Evolutionary conservation across 2,113 vertebrate genomes (phyloP).

Genomic region (Ardeotis arabs): DNA sequence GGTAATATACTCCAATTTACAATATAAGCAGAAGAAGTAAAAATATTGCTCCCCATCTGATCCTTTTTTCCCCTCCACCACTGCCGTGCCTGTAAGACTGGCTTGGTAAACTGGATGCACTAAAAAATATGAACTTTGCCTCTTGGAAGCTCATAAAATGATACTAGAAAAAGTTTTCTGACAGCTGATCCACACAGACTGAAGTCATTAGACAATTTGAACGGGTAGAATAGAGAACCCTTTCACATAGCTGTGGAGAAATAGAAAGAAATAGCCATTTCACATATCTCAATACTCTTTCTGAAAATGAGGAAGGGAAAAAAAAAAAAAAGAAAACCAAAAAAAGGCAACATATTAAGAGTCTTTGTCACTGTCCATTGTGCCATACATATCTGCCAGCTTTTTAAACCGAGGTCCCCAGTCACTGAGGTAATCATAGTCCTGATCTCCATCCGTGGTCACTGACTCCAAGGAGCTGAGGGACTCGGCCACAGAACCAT

Average conservation of each 20-base stretch:
- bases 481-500: conserved; percentile 89
- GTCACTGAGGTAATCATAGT: conserved; percentile 96
- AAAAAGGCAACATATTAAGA: conserved; percentile 81
- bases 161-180: conserved; percentile 72
- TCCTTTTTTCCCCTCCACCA: background rate
- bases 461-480: conserved; percentile 93
- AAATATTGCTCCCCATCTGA: conserved; percentile 52
- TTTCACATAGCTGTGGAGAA: conserved; percentile 70
- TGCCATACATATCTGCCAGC: conserved; percentile 94
- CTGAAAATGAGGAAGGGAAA: conserved; percentile 22
- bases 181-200: conserved; percentile 65
- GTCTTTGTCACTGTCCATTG: conserved; percentile 89
- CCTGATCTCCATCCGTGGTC: conserved; percentile 91
- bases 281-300: conserved; percentile 59
- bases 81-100: conserved; percentile 50
- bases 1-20: conserved; percentile 28
- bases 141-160: conserved; percentile 79
- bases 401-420: conserved; percentile 96
- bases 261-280: conserved; percentile 69
- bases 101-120: conserved; percentile 62
- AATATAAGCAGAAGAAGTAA: conserved; percentile 46
- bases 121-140: conserved; percentile 76
- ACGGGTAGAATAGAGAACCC: conserved; percentile 64
- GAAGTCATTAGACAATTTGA: conserved; percentile 66
- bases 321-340: conserved; percentile 21